A percentile compares a stretch with the other conserved stretches of the same genome.
Conservation (phyloP, 2,888 invertebrate genomes). For the Lasioglossum vierecki region DNA sequence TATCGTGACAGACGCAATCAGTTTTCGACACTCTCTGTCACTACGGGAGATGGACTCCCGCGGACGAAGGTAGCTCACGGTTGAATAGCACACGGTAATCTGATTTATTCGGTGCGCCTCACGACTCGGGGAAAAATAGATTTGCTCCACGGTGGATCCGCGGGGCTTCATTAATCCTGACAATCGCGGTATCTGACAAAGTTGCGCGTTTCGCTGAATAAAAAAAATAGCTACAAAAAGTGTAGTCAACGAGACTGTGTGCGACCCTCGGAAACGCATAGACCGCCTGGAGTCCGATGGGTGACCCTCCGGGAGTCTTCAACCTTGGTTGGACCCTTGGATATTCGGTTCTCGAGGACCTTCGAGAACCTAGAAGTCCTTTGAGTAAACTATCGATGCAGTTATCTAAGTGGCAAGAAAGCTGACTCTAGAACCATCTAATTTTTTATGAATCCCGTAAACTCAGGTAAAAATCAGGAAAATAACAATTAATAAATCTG, state of each 20-base stretch:
- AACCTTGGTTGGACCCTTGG: background rate
- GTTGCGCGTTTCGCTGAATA: background rate
- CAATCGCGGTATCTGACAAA: conserved; percentile 8
- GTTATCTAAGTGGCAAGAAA: background rate
- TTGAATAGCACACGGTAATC: conserved; percentile 53
- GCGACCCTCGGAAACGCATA: background rate
- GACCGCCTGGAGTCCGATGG: conserved; percentile 2
- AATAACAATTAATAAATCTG: background rate
- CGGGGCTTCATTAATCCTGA: conserved; percentile 31
- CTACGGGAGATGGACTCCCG: conserved; percentile 75
- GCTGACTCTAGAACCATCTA: background rate
- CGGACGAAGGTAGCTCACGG: conserved; percentile 53
- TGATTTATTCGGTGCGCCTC: conserved; percentile 56
- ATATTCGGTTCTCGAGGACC: background rate
- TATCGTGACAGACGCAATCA: conserved; percentile 75
- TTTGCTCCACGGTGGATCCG: conserved; percentile 28
- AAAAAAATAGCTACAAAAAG: background rate
- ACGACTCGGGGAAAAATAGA: conserved; percentile 27
- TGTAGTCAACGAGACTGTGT: background rate
- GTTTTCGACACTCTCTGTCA: conserved; percentile 71
- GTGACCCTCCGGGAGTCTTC: conserved; percentile 1
- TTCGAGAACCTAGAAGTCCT: background rate
- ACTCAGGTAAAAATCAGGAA: background rate
- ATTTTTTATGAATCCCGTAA: background rate
- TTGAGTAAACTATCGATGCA: background rate